Evolutionary conservation across 2,797 vertebrate genomes (phyloP), one percentile per base, ranked within the genome.

Genomic region (Melanotaenia nigrans): DNA sequence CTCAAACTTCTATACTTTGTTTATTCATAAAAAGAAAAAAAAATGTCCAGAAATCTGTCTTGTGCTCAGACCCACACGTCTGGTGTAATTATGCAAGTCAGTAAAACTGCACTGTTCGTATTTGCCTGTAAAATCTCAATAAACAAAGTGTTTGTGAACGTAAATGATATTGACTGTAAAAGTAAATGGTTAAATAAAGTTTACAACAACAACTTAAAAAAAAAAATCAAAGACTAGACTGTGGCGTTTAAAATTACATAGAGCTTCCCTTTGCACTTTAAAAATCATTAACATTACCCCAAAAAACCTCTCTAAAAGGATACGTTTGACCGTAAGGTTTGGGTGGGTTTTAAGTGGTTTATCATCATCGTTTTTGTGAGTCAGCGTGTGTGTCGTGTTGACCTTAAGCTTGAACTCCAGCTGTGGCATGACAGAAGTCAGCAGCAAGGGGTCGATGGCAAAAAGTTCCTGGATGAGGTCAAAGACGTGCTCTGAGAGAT

Each of bases 331-430:
- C 22, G 47, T 10, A 11, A 51, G 20, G 47, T 35, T 30, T 53
- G 14, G 30, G 12, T n/a, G 47, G 14, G 8, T 11, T 3, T 51
- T n/a, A 2, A 13, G 22, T 30, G 30, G 9, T n/a, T 22, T 1
- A 8, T 32, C 30, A 11, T 45, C 2, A 13, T 55, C 25, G n/a
- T 18, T 65, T 2, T 28, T 70, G 57, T 56, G 36, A 45, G 42
- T 45, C 42, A 20, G 20, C 6, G 18, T 45, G 60, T 68, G 33
- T 54, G 30, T 9, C 58, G 63, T 54, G 5, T 49, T 64, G 75
- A 99, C 98, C 96, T 99, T 99, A 42, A 99, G 94, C 92, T 99
- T 99, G 89, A 99, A 99, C 89, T 99, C 98, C 84, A 99, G 95
- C 85, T 99, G 98, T 35, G 98, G 98, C 97, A 99, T 99, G 81